Evolutionary conservation across 2,797 vertebrate species (phyloP), one percentile per base, ranked within the genome.

Genomic region (Catostomus latipinnis): DNA sequence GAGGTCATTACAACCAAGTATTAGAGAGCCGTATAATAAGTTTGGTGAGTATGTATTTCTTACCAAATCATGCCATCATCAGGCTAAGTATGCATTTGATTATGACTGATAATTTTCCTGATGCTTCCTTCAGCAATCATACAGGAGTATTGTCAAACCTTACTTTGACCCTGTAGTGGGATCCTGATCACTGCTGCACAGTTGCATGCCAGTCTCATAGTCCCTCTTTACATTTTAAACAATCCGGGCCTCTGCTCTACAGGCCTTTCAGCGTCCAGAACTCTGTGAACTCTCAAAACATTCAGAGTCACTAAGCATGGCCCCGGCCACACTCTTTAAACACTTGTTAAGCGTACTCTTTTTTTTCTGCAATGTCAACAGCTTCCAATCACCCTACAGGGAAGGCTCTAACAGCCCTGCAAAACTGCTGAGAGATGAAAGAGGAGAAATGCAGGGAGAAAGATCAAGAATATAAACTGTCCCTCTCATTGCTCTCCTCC

Each of bases 321-420:
- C 91, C 90, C 89, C 74, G 86, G 89, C 88, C 90, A 71, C 88
- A 87, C 90, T 91, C 91, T 92, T 94, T 92, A 94, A 94, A 93
- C 91, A 93, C 90, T 92, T 93, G 90, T 93, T 91, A 92, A 94
- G 94, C 91, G 86, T 75, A 83, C 86, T 89, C 87, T 92, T 92
- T 91, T 84, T 91, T 84, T 91, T 92, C 62, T 71, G 87, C 86
- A 91, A 92, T 90, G 91, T 93, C 92, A 94, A 93, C 93, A 94
- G 88, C 88, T 86, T 86, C 90, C 84, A 93, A 93, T 74, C 88
- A 90, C 87, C 87, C 92, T 86, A 86, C 83, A 85, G 93, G 92
- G 93, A 91, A 84, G 82, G 87, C 86, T 85, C 84, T 87, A 83
- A 45, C 82, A 76, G 82, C 88, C 79, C 82, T 72, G 82, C 77